Conservation (phyloP, 2,888 invertebrate genomes). For the Mythimna impura region DNA sequence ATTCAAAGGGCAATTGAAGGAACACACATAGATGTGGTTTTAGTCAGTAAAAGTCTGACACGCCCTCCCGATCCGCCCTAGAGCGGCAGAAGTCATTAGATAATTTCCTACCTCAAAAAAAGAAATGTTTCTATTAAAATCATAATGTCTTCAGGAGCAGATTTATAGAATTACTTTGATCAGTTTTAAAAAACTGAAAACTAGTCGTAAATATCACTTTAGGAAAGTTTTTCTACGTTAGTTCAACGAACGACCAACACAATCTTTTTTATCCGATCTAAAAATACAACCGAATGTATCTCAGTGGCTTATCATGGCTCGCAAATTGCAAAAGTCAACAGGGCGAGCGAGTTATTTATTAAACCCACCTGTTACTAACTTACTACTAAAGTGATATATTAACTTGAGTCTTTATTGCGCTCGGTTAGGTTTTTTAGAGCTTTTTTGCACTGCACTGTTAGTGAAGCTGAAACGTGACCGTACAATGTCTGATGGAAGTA, state of each 20-base stretch:
- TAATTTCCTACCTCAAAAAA: too few relatives aligned
- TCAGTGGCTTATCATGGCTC: constrained; percentile 26
- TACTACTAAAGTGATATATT: constrained; percentile 44
- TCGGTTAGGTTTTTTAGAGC: constrained; percentile 29
- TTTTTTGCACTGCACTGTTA: constrained; percentile 9
- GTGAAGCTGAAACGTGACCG: constrained; percentile 4
- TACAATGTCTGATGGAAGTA: constrained; percentile 2
- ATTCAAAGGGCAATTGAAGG: too few relatives aligned
- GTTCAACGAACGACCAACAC: not conserved
- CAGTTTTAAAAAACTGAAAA: too few relatives aligned
- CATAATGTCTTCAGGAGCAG: too few relatives aligned
- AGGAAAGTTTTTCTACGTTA: not conserved
- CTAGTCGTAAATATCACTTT: not conserved
- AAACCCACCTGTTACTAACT: constrained; percentile 49
- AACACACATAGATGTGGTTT: too few relatives aligned
- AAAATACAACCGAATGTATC: constrained; percentile 32
- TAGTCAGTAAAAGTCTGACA: too few relatives aligned
- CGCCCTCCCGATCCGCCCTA: too few relatives aligned
- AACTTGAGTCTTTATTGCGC: constrained; percentile 37
- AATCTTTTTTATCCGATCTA: constrained; percentile 9
- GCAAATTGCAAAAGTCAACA: constrained; percentile 57
- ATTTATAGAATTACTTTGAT: too few relatives aligned
- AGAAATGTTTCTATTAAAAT: too few relatives aligned
- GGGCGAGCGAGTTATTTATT: constrained; percentile 50
- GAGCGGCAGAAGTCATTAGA: too few relatives aligned